Base-by-base conservation (phyloP, 2,888 invertebrate species). In the Ochropacha duplaris region DNA sequence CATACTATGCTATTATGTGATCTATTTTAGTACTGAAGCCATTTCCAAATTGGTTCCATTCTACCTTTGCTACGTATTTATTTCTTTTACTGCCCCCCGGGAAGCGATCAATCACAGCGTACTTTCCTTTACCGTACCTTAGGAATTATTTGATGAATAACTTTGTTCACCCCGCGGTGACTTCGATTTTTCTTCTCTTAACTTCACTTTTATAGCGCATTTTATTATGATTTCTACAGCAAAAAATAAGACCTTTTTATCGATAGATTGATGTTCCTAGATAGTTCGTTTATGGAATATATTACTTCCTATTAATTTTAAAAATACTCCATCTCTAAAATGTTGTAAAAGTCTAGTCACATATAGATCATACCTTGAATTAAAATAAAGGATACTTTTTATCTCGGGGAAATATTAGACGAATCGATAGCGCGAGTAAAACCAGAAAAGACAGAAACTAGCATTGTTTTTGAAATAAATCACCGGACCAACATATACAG, bases 21-120 rank as follows among this genome's bases (percentile, higher is more conserved):
- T 65, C 63, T 67, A 54, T 56, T 68, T 64, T 59, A 61, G 60
- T 69, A 55, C 64, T 58, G 63, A 73, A 71, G 65, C 77, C 66
- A 76, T 78, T 74, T 72, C 73, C 63, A 78, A 79, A 81, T 78
- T 72, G 72, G 71, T 77, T 68, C 68, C 61, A 69, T 68, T 72
- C 76, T 71, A 68, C 65, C 71, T 73, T 66, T 64, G 60, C 52
- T 49, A 51, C 51, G 57, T 59, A 57, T 57, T 69, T 71, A 66
- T 69, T 71, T 72, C 60, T 61, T 64, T 64, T 65, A 54, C 60
- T 64, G 56, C 70, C 66, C 66, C 66, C 9, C 49, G 64, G 64
- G 69, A 69, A 60, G 61, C 69, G 72, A 80, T 83, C 80, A 76
- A 83, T 82, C 83, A 80, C 73, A 62, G 59, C 64, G 68, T 63